A percentile compares a stretch with the other conserved stretches of the same genome.
Evolutionary conservation across 92 coral and sea anemone species (phyloP).

Genomic region (Desmophyllum pertusum): DNA sequence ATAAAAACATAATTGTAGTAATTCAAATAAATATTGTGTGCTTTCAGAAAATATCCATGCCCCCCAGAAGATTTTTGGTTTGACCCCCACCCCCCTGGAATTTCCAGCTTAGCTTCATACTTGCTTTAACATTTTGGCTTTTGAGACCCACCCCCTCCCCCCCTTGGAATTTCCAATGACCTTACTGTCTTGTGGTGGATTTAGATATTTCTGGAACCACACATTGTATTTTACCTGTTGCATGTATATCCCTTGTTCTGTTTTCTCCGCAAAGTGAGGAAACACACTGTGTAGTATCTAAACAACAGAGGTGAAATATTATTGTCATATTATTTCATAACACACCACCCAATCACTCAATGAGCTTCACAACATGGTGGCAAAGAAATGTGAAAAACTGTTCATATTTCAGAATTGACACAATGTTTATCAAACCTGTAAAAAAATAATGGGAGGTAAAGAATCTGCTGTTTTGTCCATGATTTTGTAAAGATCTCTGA

Average conservation of each 20-base stretch:
- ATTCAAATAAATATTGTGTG: too few relatives aligned
- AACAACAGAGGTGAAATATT: not conserved
- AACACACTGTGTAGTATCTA: slow-evolving; percentile 90
- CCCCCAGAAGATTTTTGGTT: too few relatives aligned
- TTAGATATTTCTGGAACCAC: too few relatives aligned
- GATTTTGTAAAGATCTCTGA: slow-evolving; percentile 79
- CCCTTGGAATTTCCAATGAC: too few relatives aligned
- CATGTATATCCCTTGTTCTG: slow-evolving; percentile 89
- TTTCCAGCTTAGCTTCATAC: too few relatives aligned
- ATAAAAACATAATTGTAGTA: not conserved
- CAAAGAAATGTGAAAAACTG: not conserved
- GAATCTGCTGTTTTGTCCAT: slow-evolving; percentile 89
- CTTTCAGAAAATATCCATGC: too few relatives aligned
- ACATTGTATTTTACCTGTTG: slow-evolving; percentile 74
- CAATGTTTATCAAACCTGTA: slow-evolving; percentile 67
- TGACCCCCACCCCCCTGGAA: too few relatives aligned
- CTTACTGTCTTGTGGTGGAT: too few relatives aligned
- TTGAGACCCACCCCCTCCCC: too few relatives aligned
- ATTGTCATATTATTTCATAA: too few relatives aligned
- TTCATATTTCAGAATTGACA: not conserved
- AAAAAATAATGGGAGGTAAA: slow-evolving; percentile 87
- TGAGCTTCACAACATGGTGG: not conserved
- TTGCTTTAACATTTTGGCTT: too few relatives aligned
- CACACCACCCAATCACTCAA: not conserved
- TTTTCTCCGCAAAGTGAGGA: slow-evolving; percentile 98